Evolutionary conservation across 2,113 vertebrate species (phyloP).

Genomic region (Oryzias curvinotus): DNA sequence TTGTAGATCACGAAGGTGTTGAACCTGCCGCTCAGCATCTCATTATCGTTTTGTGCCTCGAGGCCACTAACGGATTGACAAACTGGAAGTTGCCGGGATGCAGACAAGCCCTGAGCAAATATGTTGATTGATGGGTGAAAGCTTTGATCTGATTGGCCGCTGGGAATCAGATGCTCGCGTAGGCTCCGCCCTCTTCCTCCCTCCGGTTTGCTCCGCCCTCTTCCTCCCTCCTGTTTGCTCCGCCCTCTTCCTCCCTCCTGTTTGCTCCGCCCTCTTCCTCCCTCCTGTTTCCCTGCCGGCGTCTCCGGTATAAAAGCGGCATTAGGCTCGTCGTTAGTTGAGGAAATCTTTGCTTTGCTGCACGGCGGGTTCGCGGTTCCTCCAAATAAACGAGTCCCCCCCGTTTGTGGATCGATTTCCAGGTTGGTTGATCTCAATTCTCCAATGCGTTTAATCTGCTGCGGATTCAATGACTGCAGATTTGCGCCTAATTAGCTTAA

Average conservation of each 20-base stretch:
- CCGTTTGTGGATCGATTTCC: too few relatives aligned
- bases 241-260: conserved; percentile 15
- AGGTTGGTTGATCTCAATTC: too few relatives aligned
- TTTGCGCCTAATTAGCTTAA: too few relatives aligned
- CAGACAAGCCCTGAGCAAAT: conserved; percentile 1
- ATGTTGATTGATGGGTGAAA: conserved; percentile 7
- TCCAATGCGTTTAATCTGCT: too few relatives aligned
- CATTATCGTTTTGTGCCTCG: not conserved
- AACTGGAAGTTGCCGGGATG: not conserved
- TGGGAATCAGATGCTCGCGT: conserved; percentile 50
- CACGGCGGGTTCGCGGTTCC: conserved; percentile 32
- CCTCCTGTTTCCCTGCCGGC: conserved; percentile 16
- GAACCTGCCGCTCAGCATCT: not conserved
- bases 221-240: not conserved
- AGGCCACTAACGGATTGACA: conserved; percentile 2
- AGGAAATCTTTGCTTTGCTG: conserved; percentile 56
- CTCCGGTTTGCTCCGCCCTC: conserved; percentile 21
- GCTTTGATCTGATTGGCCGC: conserved; percentile 28
- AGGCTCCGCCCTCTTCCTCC: conserved; percentile 9
- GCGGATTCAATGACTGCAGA: too few relatives aligned
- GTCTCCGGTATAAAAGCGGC: conserved; percentile 43
- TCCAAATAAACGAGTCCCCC: too few relatives aligned
- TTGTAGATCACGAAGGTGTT: not conserved
- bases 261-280: conserved; percentile 10
- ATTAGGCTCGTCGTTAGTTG: not conserved